phyloP scores from a whole-genome alignment of 2,797 vertebrate genomes.

The Amphiprion clarkii region DNA sequence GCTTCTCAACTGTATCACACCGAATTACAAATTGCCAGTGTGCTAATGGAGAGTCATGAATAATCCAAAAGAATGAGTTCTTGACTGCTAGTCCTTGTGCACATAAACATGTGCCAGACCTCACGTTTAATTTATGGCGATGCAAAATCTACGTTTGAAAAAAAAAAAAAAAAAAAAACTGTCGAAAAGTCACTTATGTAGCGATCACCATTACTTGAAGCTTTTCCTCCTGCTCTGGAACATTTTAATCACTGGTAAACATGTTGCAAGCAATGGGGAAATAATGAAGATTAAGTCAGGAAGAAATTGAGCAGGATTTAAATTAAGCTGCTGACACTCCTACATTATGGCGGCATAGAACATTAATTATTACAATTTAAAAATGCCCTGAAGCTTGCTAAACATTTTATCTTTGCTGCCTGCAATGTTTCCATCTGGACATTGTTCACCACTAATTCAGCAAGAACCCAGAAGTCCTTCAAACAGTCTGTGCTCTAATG shows the following conservation, averaged over 20 bases:
- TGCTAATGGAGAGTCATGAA: constrained; percentile 76
- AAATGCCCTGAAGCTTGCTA: constrained; percentile 78
- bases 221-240: constrained; percentile 55
- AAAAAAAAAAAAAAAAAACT: constrained; percentile 58
- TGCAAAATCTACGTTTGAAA: constrained; percentile 55
- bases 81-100: constrained; percentile 58
- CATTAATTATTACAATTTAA: constrained; percentile 83
- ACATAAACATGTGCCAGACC: constrained; percentile 50
- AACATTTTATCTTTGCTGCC: constrained; percentile 79
- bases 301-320: constrained; percentile 81
- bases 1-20: constrained; percentile 69
- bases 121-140: constrained; percentile 62
- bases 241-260: constrained; percentile 84
- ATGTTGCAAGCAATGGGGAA: constrained; percentile 78
- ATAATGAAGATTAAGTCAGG: constrained; percentile 85
- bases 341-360: constrained; percentile 75
- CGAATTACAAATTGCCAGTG: constrained; percentile 75
- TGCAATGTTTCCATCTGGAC: constrained; percentile 65
- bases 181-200: constrained; percentile 39
- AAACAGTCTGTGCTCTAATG: constrained; percentile 54
- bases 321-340: constrained; percentile 81
- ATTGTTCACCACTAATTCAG: constrained; percentile 66
- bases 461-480: constrained; percentile 54
- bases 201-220: constrained; percentile 45
- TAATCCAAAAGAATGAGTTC: constrained; percentile 67